Evolutionary conservation across 2,888 invertebrate genomes (phyloP).

Genomic region (Hipparchia sbordonii): DNA sequence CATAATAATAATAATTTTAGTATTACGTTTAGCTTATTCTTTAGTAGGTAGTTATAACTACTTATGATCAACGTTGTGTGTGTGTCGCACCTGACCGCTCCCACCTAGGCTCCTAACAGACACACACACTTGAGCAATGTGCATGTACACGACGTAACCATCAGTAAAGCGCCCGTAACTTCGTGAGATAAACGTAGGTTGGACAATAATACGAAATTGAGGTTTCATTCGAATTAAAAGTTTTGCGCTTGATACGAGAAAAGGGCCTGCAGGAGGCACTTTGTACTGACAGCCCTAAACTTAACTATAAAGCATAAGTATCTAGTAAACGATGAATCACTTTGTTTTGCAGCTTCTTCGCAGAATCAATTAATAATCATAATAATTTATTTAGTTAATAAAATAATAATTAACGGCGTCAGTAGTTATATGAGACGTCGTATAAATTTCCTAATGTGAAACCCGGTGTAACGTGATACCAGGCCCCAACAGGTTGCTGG

Average conservation of each 20-base stretch:
- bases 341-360: slow-evolving; percentile 79
- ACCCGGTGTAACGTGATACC: slow-evolving; percentile 77
- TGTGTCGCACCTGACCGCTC: no score
- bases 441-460: slow-evolving; percentile 82
- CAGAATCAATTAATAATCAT: slow-evolving; percentile 76
- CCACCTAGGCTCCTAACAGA: no score
- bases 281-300: slow-evolving; percentile 17
- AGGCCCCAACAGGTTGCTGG: slow-evolving; percentile 66
- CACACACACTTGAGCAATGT: no score
- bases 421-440: slow-evolving; percentile 78
- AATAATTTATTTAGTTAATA: slow-evolving; percentile 76
- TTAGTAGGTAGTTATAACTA: no score
- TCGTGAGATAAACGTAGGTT: no score
- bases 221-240: not conserved
- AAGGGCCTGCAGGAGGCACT: not conserved
- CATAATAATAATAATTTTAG: no score
- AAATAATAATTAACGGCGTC: slow-evolving; percentile 77
- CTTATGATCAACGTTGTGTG: no score
- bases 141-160: no score
- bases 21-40: no score
- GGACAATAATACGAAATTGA: no score
- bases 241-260: not conserved
- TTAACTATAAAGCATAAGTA: slow-evolving; percentile 34
- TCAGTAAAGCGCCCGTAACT: no score
- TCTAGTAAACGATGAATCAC: slow-evolving; percentile 71